Percentiles rank a stretch among this genome's conserved stretches.
Conservation (phyloP, 2,888 invertebrate species). For the Callyntrura guangdongensis region DNA sequence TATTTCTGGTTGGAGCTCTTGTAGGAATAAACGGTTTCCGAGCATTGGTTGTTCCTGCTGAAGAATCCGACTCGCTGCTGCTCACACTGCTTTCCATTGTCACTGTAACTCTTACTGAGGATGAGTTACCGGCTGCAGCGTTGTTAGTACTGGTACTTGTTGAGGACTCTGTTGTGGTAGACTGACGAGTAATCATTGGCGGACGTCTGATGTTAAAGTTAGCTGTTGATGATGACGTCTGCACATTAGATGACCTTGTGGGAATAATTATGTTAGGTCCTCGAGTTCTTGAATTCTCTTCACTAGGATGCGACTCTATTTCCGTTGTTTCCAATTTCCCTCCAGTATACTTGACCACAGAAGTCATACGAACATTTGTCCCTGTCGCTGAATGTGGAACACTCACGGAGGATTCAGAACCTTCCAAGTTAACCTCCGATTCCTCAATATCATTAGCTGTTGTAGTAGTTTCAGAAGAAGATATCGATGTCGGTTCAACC, state of each 20-base stretch:
- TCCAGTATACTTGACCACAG: slow-evolving; percentile 83
- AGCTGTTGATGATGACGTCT: slow-evolving; percentile 15
- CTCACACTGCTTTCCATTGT: slow-evolving; percentile 77
- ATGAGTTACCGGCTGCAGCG: background rate
- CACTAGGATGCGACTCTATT: slow-evolving; percentile 57
- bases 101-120: slow-evolving; percentile 66
- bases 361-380: slow-evolving; percentile 65
- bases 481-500: slow-evolving; percentile 58
- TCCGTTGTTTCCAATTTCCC: slow-evolving; percentile 81
- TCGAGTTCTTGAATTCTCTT: slow-evolving; percentile 12
- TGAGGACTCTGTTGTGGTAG: slow-evolving; percentile 54
- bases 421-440: slow-evolving; percentile 74
- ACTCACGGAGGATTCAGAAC: slow-evolving; percentile 73
- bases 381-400: slow-evolving; percentile 58
- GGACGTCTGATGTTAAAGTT: slow-evolving; percentile 57
- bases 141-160: slow-evolving; percentile 9
- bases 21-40: slow-evolving; percentile 83
- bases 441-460: slow-evolving; percentile 36
- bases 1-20: slow-evolving; percentile 74
- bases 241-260: slow-evolving; percentile 49
- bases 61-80: slow-evolving; percentile 49
- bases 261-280: slow-evolving; percentile 74
- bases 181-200: slow-evolving; percentile 61
- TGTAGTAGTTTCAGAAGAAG: background rate
- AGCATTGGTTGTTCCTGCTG: slow-evolving; percentile 56